A percentile compares a stretch with the other conserved stretches of the same genome.
phyloP scores from a whole-genome alignment of 2,797 vertebrate species.

The Lepilemur septentrionalis region DNA sequence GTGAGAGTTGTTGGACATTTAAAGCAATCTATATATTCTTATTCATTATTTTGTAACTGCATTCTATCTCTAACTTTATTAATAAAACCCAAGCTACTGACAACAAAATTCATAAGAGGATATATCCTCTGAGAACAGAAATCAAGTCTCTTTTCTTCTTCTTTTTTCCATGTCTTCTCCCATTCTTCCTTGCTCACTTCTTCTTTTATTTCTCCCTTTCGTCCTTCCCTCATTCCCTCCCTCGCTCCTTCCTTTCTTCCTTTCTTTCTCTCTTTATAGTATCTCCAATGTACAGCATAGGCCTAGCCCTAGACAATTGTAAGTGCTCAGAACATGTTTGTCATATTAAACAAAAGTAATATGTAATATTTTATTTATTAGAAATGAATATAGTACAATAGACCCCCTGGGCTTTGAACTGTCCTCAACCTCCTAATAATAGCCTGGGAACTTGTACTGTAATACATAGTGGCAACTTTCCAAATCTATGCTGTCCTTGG shows the following conservation, averaged over 20 bases:
- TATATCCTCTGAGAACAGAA: not conserved
- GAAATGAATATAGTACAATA: not conserved
- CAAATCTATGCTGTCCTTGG: not conserved
- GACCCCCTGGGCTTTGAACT: not conserved
- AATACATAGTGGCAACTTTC: not conserved
- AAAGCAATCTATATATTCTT: not conserved
- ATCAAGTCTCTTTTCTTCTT: not conserved
- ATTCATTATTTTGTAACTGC: not conserved
- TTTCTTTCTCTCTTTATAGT: not conserved
- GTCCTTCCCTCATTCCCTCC: not conserved
- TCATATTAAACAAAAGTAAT: constrained; percentile 36
- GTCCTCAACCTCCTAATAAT: not conserved
- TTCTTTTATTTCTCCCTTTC: no score
- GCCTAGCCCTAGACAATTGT: not conserved
- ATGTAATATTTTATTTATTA: not conserved
- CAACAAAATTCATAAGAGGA: not conserved
- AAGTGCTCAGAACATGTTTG: not conserved
- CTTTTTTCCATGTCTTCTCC: not conserved
- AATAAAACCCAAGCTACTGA: not conserved
- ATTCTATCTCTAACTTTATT: not conserved
- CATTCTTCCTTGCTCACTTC: no score
- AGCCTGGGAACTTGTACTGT: not conserved
- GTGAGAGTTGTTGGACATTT: not conserved
- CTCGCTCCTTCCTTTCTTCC: not conserved
- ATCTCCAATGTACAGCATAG: not conserved